Conservation (phyloP, 2,113 vertebrate species). For the Pelobates fuscus region DNA sequence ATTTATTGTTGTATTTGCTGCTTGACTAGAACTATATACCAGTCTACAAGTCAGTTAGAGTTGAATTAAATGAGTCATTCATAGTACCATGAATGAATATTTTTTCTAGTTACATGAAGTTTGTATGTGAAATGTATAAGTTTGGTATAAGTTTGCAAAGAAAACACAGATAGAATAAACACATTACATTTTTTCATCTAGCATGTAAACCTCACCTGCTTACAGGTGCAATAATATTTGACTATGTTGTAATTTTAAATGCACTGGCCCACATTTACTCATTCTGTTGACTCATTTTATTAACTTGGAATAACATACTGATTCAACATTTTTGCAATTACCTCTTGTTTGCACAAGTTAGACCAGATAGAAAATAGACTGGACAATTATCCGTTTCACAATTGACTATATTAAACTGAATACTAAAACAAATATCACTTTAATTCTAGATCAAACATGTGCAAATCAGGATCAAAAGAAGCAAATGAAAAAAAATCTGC, state of each 20-base stretch:
- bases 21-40: too few relatives aligned
- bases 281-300: not conserved
- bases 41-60: too few relatives aligned
- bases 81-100: too few relatives aligned
- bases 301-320: not conserved
- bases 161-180: too few relatives aligned
- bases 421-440: conserved; percentile 14
- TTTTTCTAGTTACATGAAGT: too few relatives aligned
- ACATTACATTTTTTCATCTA: not conserved
- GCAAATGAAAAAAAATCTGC: not conserved
- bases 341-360: conserved; percentile 20
- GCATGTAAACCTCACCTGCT: not conserved
- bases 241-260: not conserved
- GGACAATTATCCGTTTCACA: conserved; percentile 5
- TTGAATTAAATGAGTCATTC: too few relatives aligned
- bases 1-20: too few relatives aligned
- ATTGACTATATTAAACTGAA: not conserved
- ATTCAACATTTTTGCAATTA: conserved; percentile 14
- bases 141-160: too few relatives aligned
- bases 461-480: not conserved
- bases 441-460: not conserved
- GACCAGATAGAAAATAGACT: not conserved
- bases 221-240: not conserved
- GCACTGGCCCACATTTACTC: not conserved
- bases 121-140: too few relatives aligned